Evolutionary conservation across 2,888 invertebrate species (phyloP).

Genomic region (Stenchaetothrips biformis): DNA sequence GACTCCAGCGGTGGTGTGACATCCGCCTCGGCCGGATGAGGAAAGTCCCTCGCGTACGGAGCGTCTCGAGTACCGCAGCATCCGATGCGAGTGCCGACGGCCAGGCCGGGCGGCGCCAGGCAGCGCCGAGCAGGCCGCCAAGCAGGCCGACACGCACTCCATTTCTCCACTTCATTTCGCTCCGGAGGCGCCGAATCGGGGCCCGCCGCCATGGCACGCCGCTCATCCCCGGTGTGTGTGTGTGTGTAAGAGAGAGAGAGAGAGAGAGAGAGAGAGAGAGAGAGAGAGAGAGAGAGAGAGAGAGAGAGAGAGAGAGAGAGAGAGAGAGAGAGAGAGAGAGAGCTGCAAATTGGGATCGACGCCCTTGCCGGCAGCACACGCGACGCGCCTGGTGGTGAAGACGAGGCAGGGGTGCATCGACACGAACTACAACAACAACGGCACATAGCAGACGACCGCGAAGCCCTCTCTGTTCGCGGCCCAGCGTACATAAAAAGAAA

Average conservation of each 20-base stretch:
- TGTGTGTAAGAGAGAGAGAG: neutral
- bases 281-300: neutral
- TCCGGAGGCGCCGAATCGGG: neutral
- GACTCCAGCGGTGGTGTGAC: neutral
- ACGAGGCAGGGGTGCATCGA: too few species aligned
- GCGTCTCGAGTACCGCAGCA: neutral
- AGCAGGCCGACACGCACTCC: neutral
- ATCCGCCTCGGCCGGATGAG: neutral
- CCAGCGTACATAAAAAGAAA: too few species aligned
- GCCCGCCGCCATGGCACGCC: neutral
- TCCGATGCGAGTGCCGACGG: neutral
- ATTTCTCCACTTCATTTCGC: neutral
- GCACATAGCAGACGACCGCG: too few species aligned
- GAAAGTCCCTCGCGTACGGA: too few species aligned
- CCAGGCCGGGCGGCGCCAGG: neutral
- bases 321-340: too few species aligned
- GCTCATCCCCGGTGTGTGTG: neutral
- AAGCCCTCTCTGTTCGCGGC: too few species aligned
- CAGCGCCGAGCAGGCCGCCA: neutral
- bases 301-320: neutral
- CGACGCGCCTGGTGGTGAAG: too few species aligned
- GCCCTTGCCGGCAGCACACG: too few species aligned
- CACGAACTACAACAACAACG: too few species aligned
- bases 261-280: neutral
- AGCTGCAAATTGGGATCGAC: too few species aligned